Conservation (phyloP, 2,888 invertebrate genomes). For the Limenitis camilla region DNA sequence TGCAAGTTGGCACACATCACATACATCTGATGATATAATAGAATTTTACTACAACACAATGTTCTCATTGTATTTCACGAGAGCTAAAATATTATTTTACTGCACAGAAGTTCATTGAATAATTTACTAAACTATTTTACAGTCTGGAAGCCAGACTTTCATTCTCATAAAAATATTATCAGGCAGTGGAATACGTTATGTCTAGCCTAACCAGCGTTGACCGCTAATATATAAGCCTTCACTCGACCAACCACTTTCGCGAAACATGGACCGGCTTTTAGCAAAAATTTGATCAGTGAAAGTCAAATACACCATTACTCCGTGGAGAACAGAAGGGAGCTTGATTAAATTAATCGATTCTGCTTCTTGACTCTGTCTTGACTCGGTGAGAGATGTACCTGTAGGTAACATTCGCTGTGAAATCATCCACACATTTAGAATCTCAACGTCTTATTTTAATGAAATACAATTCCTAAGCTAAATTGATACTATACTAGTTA, state of each 20-base stretch:
- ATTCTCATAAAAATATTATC: constrained; percentile 31
- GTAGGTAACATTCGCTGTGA: constrained; percentile 5
- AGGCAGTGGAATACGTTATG: constrained; percentile 31
- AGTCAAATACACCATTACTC: constrained; percentile 46
- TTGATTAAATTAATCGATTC: constrained; percentile 46
- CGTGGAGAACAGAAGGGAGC: constrained; percentile 38
- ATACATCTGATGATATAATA: no score
- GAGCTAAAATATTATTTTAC: no score
- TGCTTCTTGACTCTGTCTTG: constrained; percentile 28
- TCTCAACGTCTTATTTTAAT: no score
- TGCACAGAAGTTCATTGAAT: no score
- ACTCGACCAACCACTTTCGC: constrained; percentile 69
- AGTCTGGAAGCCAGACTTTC: no score
- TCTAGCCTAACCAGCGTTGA: constrained; percentile 41
- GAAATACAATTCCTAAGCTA: no score
- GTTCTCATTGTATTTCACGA: no score
- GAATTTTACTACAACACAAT: no score
- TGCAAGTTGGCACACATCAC: no score
- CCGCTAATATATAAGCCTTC: constrained; percentile 35
- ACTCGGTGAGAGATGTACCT: constrained; percentile 17
- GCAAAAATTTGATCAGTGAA: constrained; percentile 74
- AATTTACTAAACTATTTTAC: no score
- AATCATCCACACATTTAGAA: no score
- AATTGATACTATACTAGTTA: no score
- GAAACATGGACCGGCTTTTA: constrained; percentile 67